phyloP scores from a whole-genome alignment of 2,797 vertebrate species.

The Streptopelia turtur region DNA sequence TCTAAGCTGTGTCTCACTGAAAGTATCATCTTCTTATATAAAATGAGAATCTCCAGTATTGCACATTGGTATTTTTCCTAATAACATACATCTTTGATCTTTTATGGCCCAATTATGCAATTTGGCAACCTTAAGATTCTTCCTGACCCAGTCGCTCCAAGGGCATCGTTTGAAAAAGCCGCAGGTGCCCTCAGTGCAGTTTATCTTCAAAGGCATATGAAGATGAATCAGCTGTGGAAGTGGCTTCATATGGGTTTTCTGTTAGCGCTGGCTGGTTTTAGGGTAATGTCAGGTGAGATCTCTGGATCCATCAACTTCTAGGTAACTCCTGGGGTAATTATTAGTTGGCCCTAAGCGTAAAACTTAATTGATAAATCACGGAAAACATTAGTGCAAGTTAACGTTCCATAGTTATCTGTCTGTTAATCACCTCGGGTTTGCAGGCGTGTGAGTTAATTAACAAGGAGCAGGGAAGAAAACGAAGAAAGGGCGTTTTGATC shows the following conservation, averaged over 20 bases:
- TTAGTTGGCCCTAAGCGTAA: not conserved
- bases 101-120: not conserved
- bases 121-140: not conserved
- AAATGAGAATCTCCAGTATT: not conserved
- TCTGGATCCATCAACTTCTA: not conserved
- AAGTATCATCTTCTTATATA: not conserved
- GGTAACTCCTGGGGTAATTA: not conserved
- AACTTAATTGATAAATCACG: not conserved
- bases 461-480: not conserved
- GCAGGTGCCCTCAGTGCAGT: not conserved
- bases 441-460: not conserved
- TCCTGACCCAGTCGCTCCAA: not conserved
- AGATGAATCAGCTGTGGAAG: not conserved
- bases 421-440: constrained; percentile 24
- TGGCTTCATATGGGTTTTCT: not conserved
- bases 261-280: not conserved
- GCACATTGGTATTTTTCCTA: not conserved
- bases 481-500: not conserved
- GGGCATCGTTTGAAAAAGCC: not conserved
- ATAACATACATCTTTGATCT: not conserved
- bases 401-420: not conserved
- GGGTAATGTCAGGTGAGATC: not conserved
- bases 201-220: not conserved
- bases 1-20: not conserved
- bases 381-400: not conserved